Conservation (phyloP, 1,140 invertebrate species). For the Anastatus disparis region DNA sequence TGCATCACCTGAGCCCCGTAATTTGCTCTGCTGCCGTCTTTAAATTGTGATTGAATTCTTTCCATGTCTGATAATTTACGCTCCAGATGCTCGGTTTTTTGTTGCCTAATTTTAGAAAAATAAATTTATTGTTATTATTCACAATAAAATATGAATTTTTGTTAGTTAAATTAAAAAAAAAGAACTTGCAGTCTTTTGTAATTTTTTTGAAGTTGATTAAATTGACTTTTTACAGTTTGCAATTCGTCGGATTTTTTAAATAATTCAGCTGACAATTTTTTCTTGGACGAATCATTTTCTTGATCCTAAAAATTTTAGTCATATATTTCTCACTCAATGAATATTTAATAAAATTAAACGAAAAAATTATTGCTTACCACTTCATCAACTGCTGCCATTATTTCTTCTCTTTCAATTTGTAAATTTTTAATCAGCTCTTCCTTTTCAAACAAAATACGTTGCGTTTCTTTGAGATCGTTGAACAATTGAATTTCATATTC, state of each 20-base stretch:
- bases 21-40: conserved; percentile 31
- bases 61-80: conserved; percentile 45
- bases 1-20: conserved; percentile 41
- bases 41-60: conserved; percentile 41
- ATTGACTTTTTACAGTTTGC: conserved; percentile 41
- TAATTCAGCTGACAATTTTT: conserved; percentile 43
- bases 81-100: conserved; percentile 44
- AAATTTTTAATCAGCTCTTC: conserved; percentile 40
- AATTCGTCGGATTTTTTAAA: conserved; percentile 44
- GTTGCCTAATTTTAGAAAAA: conserved; percentile 45
- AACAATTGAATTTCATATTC: conserved; percentile 51
- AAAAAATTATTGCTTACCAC: not conserved
- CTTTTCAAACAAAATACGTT: conserved; percentile 31
- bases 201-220: conserved; percentile 42
- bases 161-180: too few species aligned
- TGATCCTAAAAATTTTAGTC: conserved; percentile 38
- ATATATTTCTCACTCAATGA: too few species aligned
- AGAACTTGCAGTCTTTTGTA: conserved; percentile 45
- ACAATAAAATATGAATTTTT: too few species aligned
- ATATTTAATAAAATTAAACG: conserved; percentile 42
- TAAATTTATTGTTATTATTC: not conserved
- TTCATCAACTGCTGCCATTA: conserved; percentile 11
- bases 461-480: conserved; percentile 44
- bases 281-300: not conserved
- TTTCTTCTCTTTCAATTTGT: conserved; percentile 25